Base-by-base conservation (phyloP, 2,888 invertebrate genomes). In the Petrophora chlorosata region DNA sequence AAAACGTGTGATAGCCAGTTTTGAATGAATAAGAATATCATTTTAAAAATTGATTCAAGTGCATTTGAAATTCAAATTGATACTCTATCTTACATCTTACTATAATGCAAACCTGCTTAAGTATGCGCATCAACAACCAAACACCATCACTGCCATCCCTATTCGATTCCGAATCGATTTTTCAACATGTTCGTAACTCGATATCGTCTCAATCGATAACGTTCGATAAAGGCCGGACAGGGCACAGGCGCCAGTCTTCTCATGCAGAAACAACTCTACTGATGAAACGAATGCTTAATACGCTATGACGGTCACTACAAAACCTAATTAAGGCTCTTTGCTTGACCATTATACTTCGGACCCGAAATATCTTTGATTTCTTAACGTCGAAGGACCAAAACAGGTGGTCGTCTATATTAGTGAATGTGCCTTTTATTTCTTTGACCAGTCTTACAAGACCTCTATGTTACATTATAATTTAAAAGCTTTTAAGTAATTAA, bases 281-380 rank as follows among this genome's bases (percentile, higher is more conserved):
- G 90, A 90, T 87, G 87, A 82, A 90, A 85, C 85, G 88, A 82
- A 75, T 73, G 68, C 76, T 79, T 89, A 89, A 90, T 87, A 76
- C 78, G 78, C 76, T 64, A 63, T 82, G 89, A 90, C 89, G 87
- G 86, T 83, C 83, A 84, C 84, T 80, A 81, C 78, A 78, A 71
- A 81, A 76, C 80, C 88, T 89, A 90, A 90, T 89, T 90, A 90
- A 85, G 79, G 78, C 70, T 69, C 71, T 67, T 73, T 69, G 68
- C 59, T 40, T 35, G 56, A 61, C 83, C 80, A 80, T 3, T 50
- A 39, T 65, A 65, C n/a, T 14, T 35, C 56, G 75, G 74, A 15
- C 77, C 47, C 4, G 44, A 14, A 22, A 13, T 9, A 8, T 14
- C 5, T 22, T 14, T 5, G 14, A 19, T 17, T 9, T 13, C 1